Evolutionary conservation across 1,140 invertebrate genomes (phyloP).

Genomic region (Ylistrum balloti): DNA sequence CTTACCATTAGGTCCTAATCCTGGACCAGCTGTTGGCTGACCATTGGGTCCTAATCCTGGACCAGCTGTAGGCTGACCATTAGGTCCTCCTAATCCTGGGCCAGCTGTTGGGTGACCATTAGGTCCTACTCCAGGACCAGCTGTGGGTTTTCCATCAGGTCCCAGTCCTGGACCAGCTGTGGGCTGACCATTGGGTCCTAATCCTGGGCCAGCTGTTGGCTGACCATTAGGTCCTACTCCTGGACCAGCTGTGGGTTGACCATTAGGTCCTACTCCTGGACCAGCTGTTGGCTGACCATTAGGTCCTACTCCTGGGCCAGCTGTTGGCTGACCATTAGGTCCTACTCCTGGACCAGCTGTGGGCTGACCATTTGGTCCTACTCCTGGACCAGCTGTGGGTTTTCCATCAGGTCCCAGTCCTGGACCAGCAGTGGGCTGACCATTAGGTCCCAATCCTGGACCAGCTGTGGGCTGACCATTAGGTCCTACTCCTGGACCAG

Average conservation of each 20-base stretch:
- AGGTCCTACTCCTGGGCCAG: slow-evolving; percentile 42
- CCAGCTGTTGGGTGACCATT: slow-evolving; percentile 50
- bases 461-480: not conserved
- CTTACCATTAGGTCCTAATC: not conserved
- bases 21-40: slow-evolving; percentile 48
- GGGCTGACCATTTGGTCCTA: slow-evolving; percentile 42
- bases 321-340: slow-evolving; percentile 35
- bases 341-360: slow-evolving; percentile 49
- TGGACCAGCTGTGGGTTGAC: slow-evolving; percentile 53
- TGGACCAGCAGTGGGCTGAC: not conserved
- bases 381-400: slow-evolving; percentile 28
- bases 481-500: slow-evolving; percentile 47
- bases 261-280: slow-evolving; percentile 43
- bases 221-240: slow-evolving; percentile 56
- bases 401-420: slow-evolving; percentile 16
- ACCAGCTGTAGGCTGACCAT: slow-evolving; percentile 49
- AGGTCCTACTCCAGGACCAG: slow-evolving; percentile 43
- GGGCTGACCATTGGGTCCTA: not conserved
- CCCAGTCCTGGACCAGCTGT: not conserved
- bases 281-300: slow-evolving; percentile 50
- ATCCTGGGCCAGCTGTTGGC: slow-evolving; percentile 55
- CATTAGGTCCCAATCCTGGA: slow-evolving; percentile 60
- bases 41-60: not conserved
- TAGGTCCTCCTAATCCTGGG: slow-evolving; percentile 36
- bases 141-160: slow-evolving; percentile 52